Conservation (phyloP, 2,797 vertebrate genomes). For the Avahi laniger region DNA sequence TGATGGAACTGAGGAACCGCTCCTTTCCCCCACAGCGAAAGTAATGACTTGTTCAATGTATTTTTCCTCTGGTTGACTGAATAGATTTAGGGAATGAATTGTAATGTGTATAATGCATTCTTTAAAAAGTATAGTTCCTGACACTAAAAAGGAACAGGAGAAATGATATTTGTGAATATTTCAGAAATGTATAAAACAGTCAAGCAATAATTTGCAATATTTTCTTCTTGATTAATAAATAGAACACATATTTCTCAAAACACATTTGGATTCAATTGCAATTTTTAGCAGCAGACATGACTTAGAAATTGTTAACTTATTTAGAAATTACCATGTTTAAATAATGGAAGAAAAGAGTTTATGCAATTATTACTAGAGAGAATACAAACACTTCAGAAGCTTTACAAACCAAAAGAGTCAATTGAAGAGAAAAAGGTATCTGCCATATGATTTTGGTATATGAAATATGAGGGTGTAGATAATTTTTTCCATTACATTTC, state of each 20-base stretch:
- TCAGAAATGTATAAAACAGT: background rate
- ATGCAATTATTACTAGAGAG: background rate
- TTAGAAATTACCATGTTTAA: background rate
- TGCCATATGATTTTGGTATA: background rate
- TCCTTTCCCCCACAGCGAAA: background rate
- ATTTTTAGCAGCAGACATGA: conserved; percentile 12
- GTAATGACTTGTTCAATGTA: conserved; percentile 54
- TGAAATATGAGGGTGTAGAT: background rate
- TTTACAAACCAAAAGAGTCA: background rate
- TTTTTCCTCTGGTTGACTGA: background rate
- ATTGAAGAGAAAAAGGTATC: background rate
- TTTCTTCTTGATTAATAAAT: conserved; percentile 24
- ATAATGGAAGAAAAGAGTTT: background rate
- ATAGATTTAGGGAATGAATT: conserved; percentile 42
- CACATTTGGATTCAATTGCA: background rate
- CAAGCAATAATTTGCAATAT: background rate
- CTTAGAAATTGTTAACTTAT: background rate
- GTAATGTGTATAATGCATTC: conserved; percentile 36
- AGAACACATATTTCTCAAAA: background rate
- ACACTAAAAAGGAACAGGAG: conserved; percentile 10
- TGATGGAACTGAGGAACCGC: background rate
- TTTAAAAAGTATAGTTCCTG: conserved; percentile 37
- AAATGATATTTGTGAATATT: conserved; percentile 38
- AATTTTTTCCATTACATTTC: background rate
- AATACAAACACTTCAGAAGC: background rate